Evolutionary conservation across 2,797 vertebrate species (phyloP).

Genomic region (Smutsia temminckii): DNA sequence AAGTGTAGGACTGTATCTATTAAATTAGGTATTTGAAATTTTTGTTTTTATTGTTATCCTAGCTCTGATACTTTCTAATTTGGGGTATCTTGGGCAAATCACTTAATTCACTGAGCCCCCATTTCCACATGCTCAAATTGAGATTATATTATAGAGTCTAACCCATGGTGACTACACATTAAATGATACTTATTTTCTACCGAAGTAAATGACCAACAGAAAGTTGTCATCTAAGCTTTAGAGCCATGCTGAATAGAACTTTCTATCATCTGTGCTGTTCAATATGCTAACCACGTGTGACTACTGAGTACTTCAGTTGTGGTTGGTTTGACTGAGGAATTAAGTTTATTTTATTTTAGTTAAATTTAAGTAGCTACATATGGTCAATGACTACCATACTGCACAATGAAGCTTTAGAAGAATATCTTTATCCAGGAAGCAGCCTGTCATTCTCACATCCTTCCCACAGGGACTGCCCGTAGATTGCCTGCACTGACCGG

Average conservation of each 20-base stretch:
- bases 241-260: background rate
- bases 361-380: background rate
- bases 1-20: background rate
- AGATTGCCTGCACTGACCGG: background rate
- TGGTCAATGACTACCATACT: background rate
- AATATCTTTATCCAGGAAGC: background rate
- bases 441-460: background rate
- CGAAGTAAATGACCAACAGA: background rate
- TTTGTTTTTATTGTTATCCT: background rate
- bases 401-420: background rate
- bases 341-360: background rate
- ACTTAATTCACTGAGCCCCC: background rate
- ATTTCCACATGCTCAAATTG: background rate
- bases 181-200: background rate
- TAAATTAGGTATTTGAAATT: background rate
- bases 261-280: background rate
- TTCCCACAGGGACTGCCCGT: background rate
- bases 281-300: background rate
- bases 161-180: background rate
- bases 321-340: background rate
- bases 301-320: background rate
- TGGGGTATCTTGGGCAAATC: background rate
- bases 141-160: background rate
- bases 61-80: conserved; percentile 7
- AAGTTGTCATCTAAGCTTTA: background rate